Evolutionary conservation across 2,113 vertebrate species (phyloP), one percentile per base, ranked within the genome.

Genomic region (Coptodon rendalli): DNA sequence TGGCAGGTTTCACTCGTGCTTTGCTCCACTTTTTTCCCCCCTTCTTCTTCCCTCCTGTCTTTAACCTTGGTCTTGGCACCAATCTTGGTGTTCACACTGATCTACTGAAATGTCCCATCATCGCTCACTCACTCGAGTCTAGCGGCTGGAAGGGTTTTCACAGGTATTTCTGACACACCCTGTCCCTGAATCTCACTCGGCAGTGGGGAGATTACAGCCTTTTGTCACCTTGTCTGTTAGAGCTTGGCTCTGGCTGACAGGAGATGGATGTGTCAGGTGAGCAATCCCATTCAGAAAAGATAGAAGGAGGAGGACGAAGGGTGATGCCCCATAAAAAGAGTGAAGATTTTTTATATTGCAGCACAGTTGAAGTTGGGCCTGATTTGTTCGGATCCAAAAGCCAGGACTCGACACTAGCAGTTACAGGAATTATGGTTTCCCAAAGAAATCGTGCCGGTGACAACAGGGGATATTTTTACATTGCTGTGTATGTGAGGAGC

Each of bases 161-260:
- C 92, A 94, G 92, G 94, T 94, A 95, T 96, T 94, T 94, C 86
- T 90, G 95, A 94, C 96, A 95, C 95, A 90, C 95, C 94, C 94
- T 84, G 89, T 88, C 89, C 86, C 93, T 91, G 94, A 94, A 93
- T 90, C 92, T 88, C 89, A 90, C 90, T 85, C 40, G 1, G 86
- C 86, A 59, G 90, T 24, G 10, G 54, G 76, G 89, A 95, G 95
- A 96, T 96, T 95, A 95, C 92, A 95, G 94, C 89, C 94, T 96
- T 94, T 95, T 96, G 95, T 95, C 95, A 93, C 94, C 94, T 93
- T 82, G 91, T 90, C 90, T 94, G 91, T 93, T 90, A 89, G 86
- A 94, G 95, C 84, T 63, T 22, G 66, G 89, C 84, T 89, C 22
- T 2, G 84, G 88, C 82, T 92, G 91, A 95, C 92, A 92, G 80